phyloP scores from a whole-genome alignment of 2,113 vertebrate species.

The Mionectes macconnelli region DNA sequence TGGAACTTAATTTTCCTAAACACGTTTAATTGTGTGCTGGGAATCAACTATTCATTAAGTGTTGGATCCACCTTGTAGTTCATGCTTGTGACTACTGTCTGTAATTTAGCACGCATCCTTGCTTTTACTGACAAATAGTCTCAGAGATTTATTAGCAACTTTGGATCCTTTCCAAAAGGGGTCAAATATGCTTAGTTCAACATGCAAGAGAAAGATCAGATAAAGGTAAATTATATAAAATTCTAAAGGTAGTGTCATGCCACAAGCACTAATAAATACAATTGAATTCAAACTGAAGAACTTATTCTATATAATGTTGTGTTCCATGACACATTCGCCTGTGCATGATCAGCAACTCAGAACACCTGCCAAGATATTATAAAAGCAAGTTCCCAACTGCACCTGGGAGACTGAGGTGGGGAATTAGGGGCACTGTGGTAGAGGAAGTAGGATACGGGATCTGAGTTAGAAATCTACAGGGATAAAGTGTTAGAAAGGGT shows the following conservation, averaged over 20 bases:
- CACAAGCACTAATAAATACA: background rate
- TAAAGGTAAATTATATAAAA: background rate
- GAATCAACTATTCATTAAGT: background rate
- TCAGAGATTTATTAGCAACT: background rate
- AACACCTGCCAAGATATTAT: background rate
- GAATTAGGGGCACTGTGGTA: background rate
- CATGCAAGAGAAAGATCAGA: accelerated
- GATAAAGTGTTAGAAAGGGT: background rate
- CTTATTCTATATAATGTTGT: background rate
- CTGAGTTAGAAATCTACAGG: constrained; percentile 1
- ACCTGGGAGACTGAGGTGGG: background rate
- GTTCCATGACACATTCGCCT: accelerated
- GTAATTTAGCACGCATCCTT: background rate
- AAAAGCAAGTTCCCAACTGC: background rate
- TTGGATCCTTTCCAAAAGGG: background rate
- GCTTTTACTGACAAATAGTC: background rate
- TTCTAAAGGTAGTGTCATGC: background rate
- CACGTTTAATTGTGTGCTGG: background rate
- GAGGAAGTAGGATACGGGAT: background rate
- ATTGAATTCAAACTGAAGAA: background rate
- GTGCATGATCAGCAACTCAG: background rate
- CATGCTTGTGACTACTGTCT: background rate
- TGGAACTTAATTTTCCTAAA: background rate
- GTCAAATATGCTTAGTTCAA: background rate
- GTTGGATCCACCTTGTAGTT: background rate